These are phyloP conservation scores for Lottia scabra DNA, from an alignment of 2,888 invertebrate species.

Conservation along the genomic window DNA sequence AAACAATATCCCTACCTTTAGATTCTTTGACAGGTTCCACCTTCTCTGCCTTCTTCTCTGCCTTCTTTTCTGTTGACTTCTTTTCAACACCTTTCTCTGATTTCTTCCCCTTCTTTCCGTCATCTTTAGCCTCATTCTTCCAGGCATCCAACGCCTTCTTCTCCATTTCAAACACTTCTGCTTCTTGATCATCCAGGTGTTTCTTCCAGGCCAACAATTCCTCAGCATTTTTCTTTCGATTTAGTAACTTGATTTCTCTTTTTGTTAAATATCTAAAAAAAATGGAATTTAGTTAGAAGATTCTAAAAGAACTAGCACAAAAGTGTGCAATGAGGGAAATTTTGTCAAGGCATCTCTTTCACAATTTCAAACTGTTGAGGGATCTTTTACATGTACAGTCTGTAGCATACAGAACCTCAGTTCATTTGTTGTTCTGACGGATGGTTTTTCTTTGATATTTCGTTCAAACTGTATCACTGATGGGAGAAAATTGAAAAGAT, in stretches of 20 bases:
- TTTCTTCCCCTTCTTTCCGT: constrained; percentile 10
- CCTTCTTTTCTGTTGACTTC: constrained; percentile 22
- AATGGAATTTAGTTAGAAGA: neutral
- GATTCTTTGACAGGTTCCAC: neutral
- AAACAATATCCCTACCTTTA: too few relatives aligned
- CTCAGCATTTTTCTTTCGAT: constrained; percentile 65
- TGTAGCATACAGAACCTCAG: too few relatives aligned
- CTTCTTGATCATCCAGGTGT: constrained; percentile 66
- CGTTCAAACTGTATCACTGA: too few relatives aligned
- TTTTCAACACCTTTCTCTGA: constrained; percentile 15
- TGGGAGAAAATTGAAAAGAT: too few relatives aligned
- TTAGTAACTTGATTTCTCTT: constrained; percentile 63
- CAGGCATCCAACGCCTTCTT: constrained; percentile 57
- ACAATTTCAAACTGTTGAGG: too few relatives aligned
- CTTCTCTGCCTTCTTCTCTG: neutral
- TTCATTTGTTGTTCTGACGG: too few relatives aligned
- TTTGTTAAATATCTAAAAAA: constrained; percentile 64
- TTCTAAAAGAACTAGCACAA: too few relatives aligned
- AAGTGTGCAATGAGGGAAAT: too few relatives aligned
- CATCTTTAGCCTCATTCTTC: constrained; percentile 32
- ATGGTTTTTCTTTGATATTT: too few relatives aligned
- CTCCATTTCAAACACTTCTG: constrained; percentile 62
- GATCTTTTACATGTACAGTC: too few relatives aligned
- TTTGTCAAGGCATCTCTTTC: too few relatives aligned
- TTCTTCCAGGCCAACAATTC: constrained; percentile 67